phyloP scores from a whole-genome alignment of 2,888 invertebrate genomes.

The Ophonus ardosiacus region DNA sequence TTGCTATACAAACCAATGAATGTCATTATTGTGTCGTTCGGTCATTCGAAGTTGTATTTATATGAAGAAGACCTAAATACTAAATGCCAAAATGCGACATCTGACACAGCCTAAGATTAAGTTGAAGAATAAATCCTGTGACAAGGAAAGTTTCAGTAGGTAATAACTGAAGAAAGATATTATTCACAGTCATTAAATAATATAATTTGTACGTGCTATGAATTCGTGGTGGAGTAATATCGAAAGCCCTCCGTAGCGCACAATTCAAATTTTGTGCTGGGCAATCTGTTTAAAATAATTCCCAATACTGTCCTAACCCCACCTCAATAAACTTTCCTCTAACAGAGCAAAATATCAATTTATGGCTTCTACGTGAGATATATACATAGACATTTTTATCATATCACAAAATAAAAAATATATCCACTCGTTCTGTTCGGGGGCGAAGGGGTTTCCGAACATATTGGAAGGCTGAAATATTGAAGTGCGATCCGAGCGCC shows the following conservation, averaged over 20 bases:
- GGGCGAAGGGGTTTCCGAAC: background rate
- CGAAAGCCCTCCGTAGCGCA: background rate
- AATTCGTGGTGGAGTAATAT: background rate
- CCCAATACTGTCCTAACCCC: constrained; percentile 13
- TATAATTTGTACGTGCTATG: background rate
- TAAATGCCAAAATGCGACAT: background rate
- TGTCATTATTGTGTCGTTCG: too few relatives aligned
- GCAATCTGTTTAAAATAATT: constrained; percentile 14
- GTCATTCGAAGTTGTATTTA: too few relatives aligned
- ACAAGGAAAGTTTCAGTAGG: background rate
- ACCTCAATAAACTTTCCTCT: constrained; percentile 32
- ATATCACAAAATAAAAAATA: constrained; percentile 63
- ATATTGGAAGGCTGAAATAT: constrained; percentile 46
- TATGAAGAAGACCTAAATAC: too few relatives aligned
- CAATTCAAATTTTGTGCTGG: constrained; percentile 27
- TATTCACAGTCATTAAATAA: too few relatives aligned
- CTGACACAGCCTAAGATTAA: background rate
- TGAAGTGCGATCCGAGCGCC: constrained; percentile 21
- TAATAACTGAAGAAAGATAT: background rate
- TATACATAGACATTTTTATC: constrained; percentile 63
- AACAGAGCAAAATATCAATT: constrained; percentile 59
- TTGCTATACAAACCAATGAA: too few relatives aligned
- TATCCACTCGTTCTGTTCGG: constrained; percentile 15
- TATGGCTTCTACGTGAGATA: constrained; percentile 61
- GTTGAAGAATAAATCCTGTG: background rate